phyloP scores from a whole-genome alignment of 1,140 invertebrate genomes.

The Sitobion miscanthi region DNA sequence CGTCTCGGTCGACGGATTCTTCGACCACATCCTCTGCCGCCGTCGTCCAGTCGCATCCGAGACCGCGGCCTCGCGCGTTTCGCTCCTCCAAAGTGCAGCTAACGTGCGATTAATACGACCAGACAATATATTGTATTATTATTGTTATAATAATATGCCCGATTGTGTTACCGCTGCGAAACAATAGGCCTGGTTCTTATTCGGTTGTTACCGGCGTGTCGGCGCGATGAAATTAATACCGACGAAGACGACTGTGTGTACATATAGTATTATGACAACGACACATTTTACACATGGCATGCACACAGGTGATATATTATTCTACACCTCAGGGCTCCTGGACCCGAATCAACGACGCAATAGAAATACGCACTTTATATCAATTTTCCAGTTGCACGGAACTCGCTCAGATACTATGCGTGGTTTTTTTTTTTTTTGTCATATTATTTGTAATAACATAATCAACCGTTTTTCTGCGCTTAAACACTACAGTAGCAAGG shows the following conservation, averaged over 20 bases:
- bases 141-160: background rate
- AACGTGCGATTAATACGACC: background rate
- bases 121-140: background rate
- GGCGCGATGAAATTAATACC: background rate
- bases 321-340: too few species aligned
- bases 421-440: too few species aligned
- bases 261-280: background rate
- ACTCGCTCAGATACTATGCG: too few species aligned
- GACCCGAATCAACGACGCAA: too few species aligned
- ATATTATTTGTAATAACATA: too few species aligned
- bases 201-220: background rate
- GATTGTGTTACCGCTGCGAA: background rate
- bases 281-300: background rate
- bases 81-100: background rate
- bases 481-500: too few species aligned
- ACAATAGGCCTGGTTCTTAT: background rate
- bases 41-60: background rate
- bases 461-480: too few species aligned
- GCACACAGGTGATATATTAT: too few species aligned
- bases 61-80: background rate
- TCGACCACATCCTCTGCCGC: conserved; percentile 37
- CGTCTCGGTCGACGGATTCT: conserved; percentile 27
- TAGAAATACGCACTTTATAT: too few species aligned
- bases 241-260: background rate
- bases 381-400: too few species aligned